phyloP scores from a whole-genome alignment of 2,888 invertebrate genomes.

The Apantesis nais region DNA sequence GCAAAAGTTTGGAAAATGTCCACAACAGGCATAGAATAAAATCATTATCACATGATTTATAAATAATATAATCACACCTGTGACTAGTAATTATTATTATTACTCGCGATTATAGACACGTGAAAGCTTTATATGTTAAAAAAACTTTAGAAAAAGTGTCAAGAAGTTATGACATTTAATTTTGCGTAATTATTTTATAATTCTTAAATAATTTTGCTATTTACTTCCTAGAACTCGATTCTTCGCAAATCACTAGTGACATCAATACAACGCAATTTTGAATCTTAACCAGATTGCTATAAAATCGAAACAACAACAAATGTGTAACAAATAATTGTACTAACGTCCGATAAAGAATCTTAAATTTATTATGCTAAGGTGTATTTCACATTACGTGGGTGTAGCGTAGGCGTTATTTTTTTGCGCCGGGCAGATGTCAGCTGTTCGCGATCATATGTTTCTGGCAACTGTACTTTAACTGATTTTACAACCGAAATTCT shows the following conservation, averaged over 20 bases:
- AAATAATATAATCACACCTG: too few species aligned
- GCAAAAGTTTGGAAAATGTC: too few species aligned
- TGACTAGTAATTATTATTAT: too few species aligned
- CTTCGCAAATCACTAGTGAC: too few species aligned
- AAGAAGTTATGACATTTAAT: background rate
- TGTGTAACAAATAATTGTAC: background rate
- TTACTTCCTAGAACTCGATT: background rate
- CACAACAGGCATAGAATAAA: too few species aligned
- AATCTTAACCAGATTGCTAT: background rate
- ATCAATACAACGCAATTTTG: background rate
- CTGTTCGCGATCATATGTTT: constrained; percentile 75
- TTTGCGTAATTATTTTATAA: background rate
- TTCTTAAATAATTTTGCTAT: too few species aligned
- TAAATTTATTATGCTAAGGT: background rate
- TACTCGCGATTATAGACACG: too few species aligned
- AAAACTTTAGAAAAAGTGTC: too few species aligned
- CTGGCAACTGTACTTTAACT: constrained; percentile 73
- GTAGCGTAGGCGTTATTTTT: constrained; percentile 54
- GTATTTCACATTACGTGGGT: constrained; percentile 20
- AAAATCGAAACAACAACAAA: too few species aligned
- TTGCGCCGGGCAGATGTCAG: constrained; percentile 65
- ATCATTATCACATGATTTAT: too few species aligned
- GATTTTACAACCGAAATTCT: constrained; percentile 64
- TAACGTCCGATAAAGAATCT: background rate
- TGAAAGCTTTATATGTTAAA: too few species aligned